phyloP scores from a whole-genome alignment of 2,113 vertebrate species.

The Nothoprocta perdicaria region DNA sequence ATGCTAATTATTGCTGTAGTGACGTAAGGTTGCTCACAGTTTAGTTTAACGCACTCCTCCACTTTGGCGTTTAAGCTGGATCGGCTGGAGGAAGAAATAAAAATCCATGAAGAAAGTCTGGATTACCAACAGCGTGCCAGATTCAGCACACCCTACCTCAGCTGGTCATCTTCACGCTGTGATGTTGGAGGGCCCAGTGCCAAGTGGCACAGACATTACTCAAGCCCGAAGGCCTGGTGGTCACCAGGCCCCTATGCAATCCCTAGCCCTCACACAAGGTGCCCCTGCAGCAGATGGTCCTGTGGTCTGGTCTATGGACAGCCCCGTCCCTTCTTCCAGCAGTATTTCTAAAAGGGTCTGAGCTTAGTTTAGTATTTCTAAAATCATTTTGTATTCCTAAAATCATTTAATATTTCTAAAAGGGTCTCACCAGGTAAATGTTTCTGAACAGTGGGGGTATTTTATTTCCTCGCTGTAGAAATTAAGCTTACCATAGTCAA shows the following conservation, averaged over 20 bases:
- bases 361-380: too few species aligned
- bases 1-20: conserved; percentile 92
- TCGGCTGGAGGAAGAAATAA: conserved; percentile 80
- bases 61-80: conserved; percentile 95
- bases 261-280: neutral
- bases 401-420: neutral
- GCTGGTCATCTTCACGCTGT: neutral
- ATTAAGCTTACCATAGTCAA: neutral
- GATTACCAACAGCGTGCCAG: fast-evolving
- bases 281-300: neutral
- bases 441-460: neutral
- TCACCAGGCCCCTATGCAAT: neutral
- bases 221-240: neutral
- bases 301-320: fast-evolving
- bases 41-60: conserved; percentile 91
- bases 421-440: neutral
- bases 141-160: neutral
- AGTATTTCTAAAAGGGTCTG: neutral
- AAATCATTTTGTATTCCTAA: too few species aligned
- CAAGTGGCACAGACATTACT: neutral
- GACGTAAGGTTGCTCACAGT: conserved; percentile 90
- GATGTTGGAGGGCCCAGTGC: neutral
- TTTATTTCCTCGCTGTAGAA: neutral
- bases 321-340: neutral
- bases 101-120: neutral